Base-by-base conservation (phyloP, 1,140 invertebrate species). In the Glomeris maerens region DNA sequence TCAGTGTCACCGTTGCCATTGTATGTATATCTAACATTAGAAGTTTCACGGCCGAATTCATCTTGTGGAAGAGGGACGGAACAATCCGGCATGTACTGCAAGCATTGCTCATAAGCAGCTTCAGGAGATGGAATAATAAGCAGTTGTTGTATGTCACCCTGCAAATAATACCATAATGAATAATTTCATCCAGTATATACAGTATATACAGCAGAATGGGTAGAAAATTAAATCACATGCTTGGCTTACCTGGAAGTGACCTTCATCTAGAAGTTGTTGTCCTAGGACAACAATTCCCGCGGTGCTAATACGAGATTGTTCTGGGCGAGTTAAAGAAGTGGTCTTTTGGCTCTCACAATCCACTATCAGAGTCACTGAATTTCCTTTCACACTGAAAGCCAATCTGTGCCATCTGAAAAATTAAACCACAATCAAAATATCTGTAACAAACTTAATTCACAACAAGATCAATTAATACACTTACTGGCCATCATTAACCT, bases 131-230 rank as follows among this genome's bases (percentile, higher is more conserved):
- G 71, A 25, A 79, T 72, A 29, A 90, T 75, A 55, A 78, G 71
- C 44, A 89, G 64, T 58, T 84, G 66, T 68, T 88, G 81, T 23
- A 90, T 71, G 57, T 83, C 80, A 21, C 84, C 85, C 80, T 85
- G 54, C 1, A 62, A 51, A 49, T 31, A 31, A 42, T 42, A 42
- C 20, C 5, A 17, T 42, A 7, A 5, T 42, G 17, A 42, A 5
- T 5, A 42, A 5, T 10, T 7, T 42, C n/a, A n/a, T n/a, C n/a
- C n/a, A n/a, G n/a, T n/a, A n/a, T n/a, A n/a, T n/a, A n/a, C n/a
- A n/a, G n/a, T n/a, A n/a, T n/a, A n/a, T n/a, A n/a, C n/a, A n/a
- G n/a, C n/a, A n/a, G n/a, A n/a, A n/a, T n/a, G n/a, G n/a, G n/a
- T n/a, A n/a, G n/a, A n/a, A 36, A 36, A 36, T 36, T 13, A 36